These are phyloP conservation scores for Andrena flavipes DNA, from an alignment of 2,888 invertebrate genomes.

Conservation along the genomic window DNA sequence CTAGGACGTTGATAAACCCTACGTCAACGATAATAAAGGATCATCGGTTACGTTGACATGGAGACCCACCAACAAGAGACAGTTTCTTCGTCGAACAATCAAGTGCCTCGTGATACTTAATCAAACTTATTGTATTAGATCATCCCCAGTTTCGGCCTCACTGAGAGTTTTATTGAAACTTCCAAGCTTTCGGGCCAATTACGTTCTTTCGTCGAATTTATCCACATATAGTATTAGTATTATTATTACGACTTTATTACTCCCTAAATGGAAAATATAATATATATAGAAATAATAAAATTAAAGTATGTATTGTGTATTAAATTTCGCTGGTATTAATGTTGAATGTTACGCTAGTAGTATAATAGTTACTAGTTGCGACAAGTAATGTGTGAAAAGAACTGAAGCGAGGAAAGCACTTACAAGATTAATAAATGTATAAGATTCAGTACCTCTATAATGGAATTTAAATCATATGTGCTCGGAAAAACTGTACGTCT, in stretches of 20 bases:
- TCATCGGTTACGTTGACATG: constrained; percentile 45
- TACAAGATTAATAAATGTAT: background rate
- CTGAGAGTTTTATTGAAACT: constrained; percentile 63
- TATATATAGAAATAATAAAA: too few species aligned
- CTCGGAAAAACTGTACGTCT: too few species aligned
- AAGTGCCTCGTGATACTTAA: constrained; percentile 65
- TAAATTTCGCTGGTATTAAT: too few species aligned
- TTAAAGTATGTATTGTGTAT: too few species aligned
- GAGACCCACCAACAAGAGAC: constrained; percentile 35
- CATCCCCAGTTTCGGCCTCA: constrained; percentile 47
- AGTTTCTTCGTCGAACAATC: constrained; percentile 63
- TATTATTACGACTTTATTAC: too few species aligned
- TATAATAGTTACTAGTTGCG: background rate
- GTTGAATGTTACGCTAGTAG: too few species aligned
- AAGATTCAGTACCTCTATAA: too few species aligned
- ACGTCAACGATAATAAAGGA: constrained; percentile 32
- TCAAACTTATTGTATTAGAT: constrained; percentile 73
- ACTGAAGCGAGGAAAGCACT: background rate
- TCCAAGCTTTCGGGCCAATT: constrained; percentile 49
- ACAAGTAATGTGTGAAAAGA: background rate
- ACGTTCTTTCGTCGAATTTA: background rate
- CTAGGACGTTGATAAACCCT: constrained; percentile 61
- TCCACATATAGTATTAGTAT: too few species aligned
- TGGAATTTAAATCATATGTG: too few species aligned
- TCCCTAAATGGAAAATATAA: too few species aligned